A percentile compares a stretch with the other conserved stretches of the same genome.
Conservation (phyloP, 2,888 invertebrate genomes). For the Watsonalla binaria region DNA sequence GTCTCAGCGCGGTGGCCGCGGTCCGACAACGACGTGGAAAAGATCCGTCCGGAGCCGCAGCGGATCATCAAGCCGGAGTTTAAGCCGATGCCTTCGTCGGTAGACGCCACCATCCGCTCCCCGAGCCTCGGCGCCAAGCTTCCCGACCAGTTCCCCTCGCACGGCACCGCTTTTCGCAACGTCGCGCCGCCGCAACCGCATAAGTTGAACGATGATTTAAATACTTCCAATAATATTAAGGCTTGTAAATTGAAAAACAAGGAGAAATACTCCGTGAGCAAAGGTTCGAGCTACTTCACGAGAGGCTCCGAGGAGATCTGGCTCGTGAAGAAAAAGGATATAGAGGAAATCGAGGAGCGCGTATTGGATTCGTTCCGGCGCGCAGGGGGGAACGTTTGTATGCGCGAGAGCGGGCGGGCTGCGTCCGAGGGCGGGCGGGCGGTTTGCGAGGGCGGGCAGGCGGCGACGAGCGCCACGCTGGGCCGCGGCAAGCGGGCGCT, state of each 20-base stretch:
- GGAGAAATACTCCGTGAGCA: conserved; percentile 64
- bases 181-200: conserved; percentile 57
- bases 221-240: conserved; percentile 56
- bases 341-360: conserved; percentile 70
- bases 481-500: conserved; percentile 45
- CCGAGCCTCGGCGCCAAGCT: conserved; percentile 65
- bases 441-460: conserved; percentile 52
- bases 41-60: conserved; percentile 58
- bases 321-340: conserved; percentile 74
- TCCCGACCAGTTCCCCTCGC: conserved; percentile 66
- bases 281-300: conserved; percentile 69
- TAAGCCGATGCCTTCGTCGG: conserved; percentile 60
- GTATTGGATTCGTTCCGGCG: conserved; percentile 68
- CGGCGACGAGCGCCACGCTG: conserved; percentile 39
- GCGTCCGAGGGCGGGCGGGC: conserved; percentile 51
- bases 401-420: conserved; percentile 44
- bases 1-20: conserved; percentile 48
- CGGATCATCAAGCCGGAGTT: conserved; percentile 70
- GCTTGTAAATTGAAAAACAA: conserved; percentile 60
- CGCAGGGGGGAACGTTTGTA: conserved; percentile 52
- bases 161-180: conserved; percentile 70
- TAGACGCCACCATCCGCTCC: conserved; percentile 65
- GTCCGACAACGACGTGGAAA: conserved; percentile 40
- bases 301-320: conserved; percentile 72
- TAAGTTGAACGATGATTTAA: conserved; percentile 49